Conservation (phyloP, 2,888 invertebrate species). For the Phyllotreta striolata region DNA sequence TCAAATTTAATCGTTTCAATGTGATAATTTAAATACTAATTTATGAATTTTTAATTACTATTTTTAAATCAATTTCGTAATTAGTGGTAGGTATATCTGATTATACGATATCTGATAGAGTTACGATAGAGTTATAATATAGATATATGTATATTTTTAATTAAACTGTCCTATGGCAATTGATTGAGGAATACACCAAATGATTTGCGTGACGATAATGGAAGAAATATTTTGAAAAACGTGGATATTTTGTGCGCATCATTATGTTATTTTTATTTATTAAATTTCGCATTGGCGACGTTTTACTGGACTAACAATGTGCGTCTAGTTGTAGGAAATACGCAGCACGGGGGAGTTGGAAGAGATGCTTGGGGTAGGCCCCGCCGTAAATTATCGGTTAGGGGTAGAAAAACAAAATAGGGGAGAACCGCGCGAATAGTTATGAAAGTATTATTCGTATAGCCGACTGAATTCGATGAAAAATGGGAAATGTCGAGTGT, state of each 20-base stretch:
- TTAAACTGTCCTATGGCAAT: too few species aligned
- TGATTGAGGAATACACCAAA: too few species aligned
- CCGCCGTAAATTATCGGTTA: constrained; percentile 30
- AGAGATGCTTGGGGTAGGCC: constrained; percentile 26
- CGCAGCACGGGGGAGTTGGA: constrained; percentile 16
- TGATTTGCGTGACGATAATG: too few species aligned
- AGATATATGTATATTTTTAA: too few species aligned
- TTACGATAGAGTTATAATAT: too few species aligned
- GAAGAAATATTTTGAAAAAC: neutral
- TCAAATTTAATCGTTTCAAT: neutral
- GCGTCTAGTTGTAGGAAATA: constrained; percentile 5
- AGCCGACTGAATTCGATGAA: constrained; percentile 9
- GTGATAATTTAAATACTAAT: too few species aligned
- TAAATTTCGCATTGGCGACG: neutral
- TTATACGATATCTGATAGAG: too few species aligned
- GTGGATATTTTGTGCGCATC: neutral
- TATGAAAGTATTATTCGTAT: constrained; percentile 12
- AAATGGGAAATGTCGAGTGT: neutral
- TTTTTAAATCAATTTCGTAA: too few species aligned
- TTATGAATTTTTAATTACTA: too few species aligned
- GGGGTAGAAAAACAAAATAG: constrained; percentile 23
- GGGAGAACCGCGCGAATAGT: constrained; percentile 22
- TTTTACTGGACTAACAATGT: constrained; percentile 15
- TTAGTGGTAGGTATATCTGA: too few species aligned
- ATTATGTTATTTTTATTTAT: neutral